These are phyloP conservation scores for Sabellastarte sp. DNA, from an alignment of 2,888 invertebrate genomes.

Conservation along the genomic window DNA sequence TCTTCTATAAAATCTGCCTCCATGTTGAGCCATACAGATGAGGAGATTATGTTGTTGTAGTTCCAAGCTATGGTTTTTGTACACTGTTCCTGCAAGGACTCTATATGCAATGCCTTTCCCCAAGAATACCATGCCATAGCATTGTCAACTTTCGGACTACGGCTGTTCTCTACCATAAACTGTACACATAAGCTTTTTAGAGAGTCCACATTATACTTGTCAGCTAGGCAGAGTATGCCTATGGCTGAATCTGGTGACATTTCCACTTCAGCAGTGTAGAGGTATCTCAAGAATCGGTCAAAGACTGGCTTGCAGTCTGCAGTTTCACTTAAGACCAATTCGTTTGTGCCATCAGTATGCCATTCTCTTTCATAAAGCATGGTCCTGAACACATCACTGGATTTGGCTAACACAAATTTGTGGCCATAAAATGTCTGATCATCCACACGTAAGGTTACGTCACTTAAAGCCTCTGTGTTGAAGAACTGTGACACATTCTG, in stretches of 20 bases:
- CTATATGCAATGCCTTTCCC: conserved; percentile 56
- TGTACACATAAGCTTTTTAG: conserved; percentile 50
- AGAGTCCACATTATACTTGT: conserved; percentile 57
- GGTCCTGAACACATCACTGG: conserved; percentile 56
- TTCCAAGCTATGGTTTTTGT: conserved; percentile 59
- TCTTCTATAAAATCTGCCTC: conserved; percentile 55
- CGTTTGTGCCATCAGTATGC: conserved; percentile 30
- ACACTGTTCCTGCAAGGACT: conserved; percentile 48
- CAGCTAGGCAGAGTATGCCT: conserved; percentile 57
- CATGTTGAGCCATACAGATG: conserved; percentile 54
- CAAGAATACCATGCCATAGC: conserved; percentile 58
- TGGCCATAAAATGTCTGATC: conserved; percentile 46
- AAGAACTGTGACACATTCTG: conserved; percentile 54
- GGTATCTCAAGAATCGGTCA: conserved; percentile 52
- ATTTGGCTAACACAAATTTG: conserved; percentile 58
- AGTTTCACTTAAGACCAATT: conserved; percentile 52
- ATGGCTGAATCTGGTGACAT: conserved; percentile 50
- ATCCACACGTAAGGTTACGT: conserved; percentile 42
- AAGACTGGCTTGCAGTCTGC: conserved; percentile 54
- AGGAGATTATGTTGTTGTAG: conserved; percentile 44
- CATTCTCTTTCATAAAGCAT: conserved; percentile 56
- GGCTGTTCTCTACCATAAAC: conserved; percentile 57
- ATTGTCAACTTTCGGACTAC: conserved; percentile 51
- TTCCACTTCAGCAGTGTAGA: conserved; percentile 57
- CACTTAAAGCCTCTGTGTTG: conserved; percentile 52